phyloP scores from a whole-genome alignment of 2,113 vertebrate genomes.

The Nycticorax nycticorax region DNA sequence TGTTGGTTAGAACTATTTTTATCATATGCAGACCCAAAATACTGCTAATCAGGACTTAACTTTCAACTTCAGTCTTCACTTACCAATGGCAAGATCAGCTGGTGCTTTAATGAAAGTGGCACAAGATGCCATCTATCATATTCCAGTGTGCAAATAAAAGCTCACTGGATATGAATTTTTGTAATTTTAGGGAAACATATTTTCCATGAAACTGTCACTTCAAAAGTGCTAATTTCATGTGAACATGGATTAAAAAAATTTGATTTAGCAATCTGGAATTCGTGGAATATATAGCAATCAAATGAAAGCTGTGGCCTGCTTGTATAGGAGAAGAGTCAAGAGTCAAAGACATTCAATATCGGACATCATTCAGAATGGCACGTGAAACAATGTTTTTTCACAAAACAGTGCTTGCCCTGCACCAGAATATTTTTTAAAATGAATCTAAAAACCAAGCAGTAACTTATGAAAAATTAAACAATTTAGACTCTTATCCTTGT shows the following conservation, averaged over 20 bases:
- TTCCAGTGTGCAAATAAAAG: constrained; percentile 48
- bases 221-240: constrained; percentile 41
- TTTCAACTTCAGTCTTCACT: not conserved
- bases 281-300: not conserved
- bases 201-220: constrained; percentile 18
- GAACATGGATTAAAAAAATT: constrained; percentile 27
- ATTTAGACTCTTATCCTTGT: not conserved
- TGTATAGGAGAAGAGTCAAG: not conserved
- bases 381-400: not conserved
- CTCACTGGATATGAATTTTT: not conserved
- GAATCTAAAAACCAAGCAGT: not conserved
- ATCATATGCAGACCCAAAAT: not conserved
- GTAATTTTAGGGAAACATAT: constrained; percentile 21
- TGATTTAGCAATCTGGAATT: not conserved
- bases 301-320: not conserved
- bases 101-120: constrained; percentile 2
- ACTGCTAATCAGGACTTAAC: not conserved
- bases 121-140: constrained; percentile 6
- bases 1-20: not conserved
- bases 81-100: constrained; percentile 26
- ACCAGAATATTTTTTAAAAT: not conserved
- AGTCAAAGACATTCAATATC: not conserved
- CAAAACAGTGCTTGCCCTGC: not conserved
- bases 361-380: not conserved
- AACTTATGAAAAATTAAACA: not conserved